Percentiles rank a stretch among this genome's conserved stretches.
phyloP scores from a whole-genome alignment of 2,113 vertebrate genomes.

The Butorides virescens region DNA sequence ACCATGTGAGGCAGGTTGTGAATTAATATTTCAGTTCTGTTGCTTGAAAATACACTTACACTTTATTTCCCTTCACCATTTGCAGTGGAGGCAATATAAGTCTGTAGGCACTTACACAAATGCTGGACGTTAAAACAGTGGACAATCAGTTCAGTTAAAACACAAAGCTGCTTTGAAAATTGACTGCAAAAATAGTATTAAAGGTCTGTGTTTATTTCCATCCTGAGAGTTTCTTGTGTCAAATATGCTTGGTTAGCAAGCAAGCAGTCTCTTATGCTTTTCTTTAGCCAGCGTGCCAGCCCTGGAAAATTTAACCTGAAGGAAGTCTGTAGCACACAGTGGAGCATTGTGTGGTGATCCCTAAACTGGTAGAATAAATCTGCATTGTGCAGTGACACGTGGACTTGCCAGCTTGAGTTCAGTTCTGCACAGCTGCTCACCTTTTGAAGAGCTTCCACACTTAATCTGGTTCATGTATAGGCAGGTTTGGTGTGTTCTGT shows the following conservation, averaged over 20 bases:
- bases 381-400: background rate
- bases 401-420: background rate
- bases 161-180: background rate
- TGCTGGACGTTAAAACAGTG: background rate
- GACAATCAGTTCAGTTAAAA: background rate
- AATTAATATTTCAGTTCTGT: background rate
- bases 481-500: background rate
- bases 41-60: background rate
- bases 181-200: background rate
- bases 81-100: background rate
- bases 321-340: background rate
- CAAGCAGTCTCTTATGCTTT: background rate
- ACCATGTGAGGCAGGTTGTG: background rate
- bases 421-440: background rate
- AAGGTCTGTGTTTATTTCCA: background rate
- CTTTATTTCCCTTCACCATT: background rate
- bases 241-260: background rate
- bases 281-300: background rate
- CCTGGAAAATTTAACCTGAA: background rate
- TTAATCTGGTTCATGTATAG: background rate
- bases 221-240: background rate
- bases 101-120: background rate
- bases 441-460: background rate
- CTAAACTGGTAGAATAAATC: background rate
- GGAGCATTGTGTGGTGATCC: background rate